phyloP scores from a whole-genome alignment of 1,140 invertebrate genomes.

The Cyphomyrmex costatus region DNA sequence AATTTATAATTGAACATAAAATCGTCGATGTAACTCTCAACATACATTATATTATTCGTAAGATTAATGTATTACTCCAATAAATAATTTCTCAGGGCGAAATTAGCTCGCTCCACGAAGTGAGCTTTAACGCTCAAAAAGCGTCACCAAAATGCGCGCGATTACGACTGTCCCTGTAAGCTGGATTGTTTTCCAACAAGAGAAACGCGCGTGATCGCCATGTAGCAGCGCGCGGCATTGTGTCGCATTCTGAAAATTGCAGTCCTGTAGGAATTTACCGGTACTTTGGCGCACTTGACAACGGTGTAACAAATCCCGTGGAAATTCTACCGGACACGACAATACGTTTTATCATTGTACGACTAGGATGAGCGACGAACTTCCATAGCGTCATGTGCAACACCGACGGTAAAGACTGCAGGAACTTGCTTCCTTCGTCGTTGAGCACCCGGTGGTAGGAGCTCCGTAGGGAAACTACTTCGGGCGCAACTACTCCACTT shows the following conservation, averaged over 20 bases:
- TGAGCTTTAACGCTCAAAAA: neutral
- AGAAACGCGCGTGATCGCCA: constrained; percentile 11
- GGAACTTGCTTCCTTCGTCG: neutral
- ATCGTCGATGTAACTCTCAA: neutral
- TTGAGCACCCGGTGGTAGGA: neutral
- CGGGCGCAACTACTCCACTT: constrained; percentile 67
- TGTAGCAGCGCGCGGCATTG: neutral
- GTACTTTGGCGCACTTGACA: constrained; percentile 37
- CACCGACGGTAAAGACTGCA: neutral
- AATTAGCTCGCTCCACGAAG: constrained; percentile 25
- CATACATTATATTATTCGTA: neutral
- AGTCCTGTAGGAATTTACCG: constrained; percentile 46
- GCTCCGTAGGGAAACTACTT: constrained; percentile 57
- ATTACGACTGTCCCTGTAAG: constrained; percentile 41
- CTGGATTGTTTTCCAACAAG: constrained; percentile 46
- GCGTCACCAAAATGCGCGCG: neutral
- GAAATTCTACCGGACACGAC: constrained; percentile 47
- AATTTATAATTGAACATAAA: neutral
- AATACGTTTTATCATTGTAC: constrained; percentile 54
- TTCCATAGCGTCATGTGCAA: neutral
- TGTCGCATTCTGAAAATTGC: constrained; percentile 60
- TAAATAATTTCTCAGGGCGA: constrained; percentile 16
- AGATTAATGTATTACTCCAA: neutral
- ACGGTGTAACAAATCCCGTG: constrained; percentile 49
- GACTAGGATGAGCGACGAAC: constrained; percentile 7